These are phyloP conservation scores for Pelecanus crispus DNA, from an alignment of 2,113 vertebrate genomes.

Conservation along the genomic window DNA sequence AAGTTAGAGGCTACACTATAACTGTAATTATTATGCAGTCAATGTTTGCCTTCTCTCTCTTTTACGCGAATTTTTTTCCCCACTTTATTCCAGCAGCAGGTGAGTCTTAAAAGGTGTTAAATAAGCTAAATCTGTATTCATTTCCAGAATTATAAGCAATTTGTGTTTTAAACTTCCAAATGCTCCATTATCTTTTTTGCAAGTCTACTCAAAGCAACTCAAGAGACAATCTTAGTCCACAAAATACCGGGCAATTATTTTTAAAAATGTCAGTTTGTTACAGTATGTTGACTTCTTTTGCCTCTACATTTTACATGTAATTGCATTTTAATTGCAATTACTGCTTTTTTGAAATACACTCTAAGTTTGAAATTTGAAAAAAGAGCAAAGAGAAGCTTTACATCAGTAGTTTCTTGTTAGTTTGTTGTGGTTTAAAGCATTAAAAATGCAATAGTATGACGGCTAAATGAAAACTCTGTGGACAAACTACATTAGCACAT, in stretches of 20 bases:
- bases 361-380: background rate
- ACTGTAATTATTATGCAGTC: conserved; percentile 31
- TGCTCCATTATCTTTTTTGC: background rate
- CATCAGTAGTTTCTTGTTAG: background rate
- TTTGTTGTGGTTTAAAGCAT: background rate
- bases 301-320: background rate
- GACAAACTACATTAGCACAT: background rate
- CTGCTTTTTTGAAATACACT: background rate
- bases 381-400: background rate
- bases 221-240: background rate
- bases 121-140: conserved; percentile 27
- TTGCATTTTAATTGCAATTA: background rate
- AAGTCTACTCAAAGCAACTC: background rate
- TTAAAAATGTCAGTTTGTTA: background rate
- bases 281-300: background rate
- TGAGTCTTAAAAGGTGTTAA: conserved; percentile 45
- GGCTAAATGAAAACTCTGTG: background rate
- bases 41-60: background rate
- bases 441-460: background rate
- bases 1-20: background rate
- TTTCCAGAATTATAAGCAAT: background rate
- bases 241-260: background rate
- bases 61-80: background rate
- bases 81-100: conserved; percentile 24
- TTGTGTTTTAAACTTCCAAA: conserved; percentile 7